Evolutionary conservation across 2,888 invertebrate species (phyloP).

Genomic region (Drosophila robusta): DNA sequence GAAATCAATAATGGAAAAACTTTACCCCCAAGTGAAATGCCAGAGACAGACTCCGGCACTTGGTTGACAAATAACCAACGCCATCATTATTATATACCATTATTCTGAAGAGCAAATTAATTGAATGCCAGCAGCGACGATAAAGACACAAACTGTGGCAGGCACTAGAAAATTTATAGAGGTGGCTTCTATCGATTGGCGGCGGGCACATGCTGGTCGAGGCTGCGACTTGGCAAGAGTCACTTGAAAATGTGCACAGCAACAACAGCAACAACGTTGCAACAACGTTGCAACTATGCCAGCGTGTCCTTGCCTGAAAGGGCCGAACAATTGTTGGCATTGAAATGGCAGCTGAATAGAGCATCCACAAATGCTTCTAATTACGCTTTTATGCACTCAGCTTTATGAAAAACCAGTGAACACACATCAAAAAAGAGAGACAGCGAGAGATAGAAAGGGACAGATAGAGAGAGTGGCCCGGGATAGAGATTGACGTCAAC

Average conservation of each 20-base stretch:
- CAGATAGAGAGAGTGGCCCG: neutral
- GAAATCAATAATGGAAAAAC: conserved; percentile 66
- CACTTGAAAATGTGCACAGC: conserved; percentile 13
- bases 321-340: conserved; percentile 37
- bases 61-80: conserved; percentile 40
- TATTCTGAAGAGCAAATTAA: conserved; percentile 57
- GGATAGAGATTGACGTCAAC: conserved; percentile 20
- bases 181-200: conserved; percentile 30
- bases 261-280: neutral
- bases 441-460: neutral
- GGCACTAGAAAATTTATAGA: conserved; percentile 24
- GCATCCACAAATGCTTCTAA: conserved; percentile 42
- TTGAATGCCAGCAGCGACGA: conserved; percentile 56
- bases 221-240: conserved; percentile 1
- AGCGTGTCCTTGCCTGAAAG: conserved; percentile 41
- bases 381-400: conserved; percentile 48
- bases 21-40: conserved; percentile 11
- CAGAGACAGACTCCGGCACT: conserved; percentile 8
- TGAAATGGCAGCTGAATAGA: conserved; percentile 41
- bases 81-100: conserved; percentile 55
- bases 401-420: conserved; percentile 27
- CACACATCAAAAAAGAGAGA: conserved; percentile 8
- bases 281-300: neutral
- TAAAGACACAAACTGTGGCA: neutral
- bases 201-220: conserved; percentile 28